Conservation (phyloP, 2,113 vertebrate genomes). For the Gavia stellata region DNA sequence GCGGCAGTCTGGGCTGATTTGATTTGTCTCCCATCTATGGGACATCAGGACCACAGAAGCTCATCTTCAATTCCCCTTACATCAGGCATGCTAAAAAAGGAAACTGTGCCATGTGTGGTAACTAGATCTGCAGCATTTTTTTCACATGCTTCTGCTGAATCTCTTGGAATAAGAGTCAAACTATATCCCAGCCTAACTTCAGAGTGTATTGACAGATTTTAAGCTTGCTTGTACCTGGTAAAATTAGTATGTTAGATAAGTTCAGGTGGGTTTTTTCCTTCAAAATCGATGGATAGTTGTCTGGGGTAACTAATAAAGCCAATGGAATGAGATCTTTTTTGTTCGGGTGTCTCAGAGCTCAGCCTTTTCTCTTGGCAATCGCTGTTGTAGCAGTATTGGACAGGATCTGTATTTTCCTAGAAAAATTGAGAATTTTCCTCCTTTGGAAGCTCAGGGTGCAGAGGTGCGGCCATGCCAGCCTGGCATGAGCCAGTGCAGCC, state of each 20-base stretch:
- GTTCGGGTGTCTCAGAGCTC: neutral
- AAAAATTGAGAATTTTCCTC: neutral
- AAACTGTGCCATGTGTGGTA: neutral
- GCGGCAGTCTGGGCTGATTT: neutral
- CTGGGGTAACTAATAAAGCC: neutral
- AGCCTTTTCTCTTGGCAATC: neutral
- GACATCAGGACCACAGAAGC: neutral
- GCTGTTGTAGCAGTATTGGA: neutral
- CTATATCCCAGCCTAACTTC: neutral
- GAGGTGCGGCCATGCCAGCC: fast-evolving
- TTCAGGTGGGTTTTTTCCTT: neutral
- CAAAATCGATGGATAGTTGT: fast-evolving
- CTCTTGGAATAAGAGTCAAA: neutral
- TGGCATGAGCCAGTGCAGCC: neutral
- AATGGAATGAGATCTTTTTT: neutral
- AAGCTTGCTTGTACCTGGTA: neutral
- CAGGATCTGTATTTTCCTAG: neutral
- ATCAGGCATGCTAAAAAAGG: neutral
- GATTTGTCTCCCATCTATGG: neutral
- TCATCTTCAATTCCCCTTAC: neutral
- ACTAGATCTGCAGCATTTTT: neutral
- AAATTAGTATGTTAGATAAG: neutral
- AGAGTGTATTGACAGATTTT: neutral
- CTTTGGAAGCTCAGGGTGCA: neutral
- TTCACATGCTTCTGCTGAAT: neutral